phyloP scores from a whole-genome alignment of 2,888 invertebrate species.

The Trichopria drosophilae region DNA sequence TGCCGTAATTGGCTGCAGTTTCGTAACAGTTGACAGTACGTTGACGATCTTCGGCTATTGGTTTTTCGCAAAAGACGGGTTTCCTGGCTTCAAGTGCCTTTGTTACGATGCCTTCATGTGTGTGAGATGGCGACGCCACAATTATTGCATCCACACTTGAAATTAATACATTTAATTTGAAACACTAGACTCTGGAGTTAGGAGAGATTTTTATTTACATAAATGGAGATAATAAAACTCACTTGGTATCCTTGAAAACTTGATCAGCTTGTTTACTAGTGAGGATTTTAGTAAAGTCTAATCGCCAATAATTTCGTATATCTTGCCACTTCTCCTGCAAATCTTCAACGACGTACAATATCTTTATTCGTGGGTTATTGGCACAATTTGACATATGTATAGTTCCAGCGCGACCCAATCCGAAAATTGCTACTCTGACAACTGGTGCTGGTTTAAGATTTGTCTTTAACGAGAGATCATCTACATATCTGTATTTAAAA shows the following conservation, averaged over 20 bases:
- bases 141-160: slow-evolving; percentile 62
- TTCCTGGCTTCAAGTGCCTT: slow-evolving; percentile 63
- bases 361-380: slow-evolving; percentile 59
- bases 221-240: slow-evolving; percentile 37
- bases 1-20: slow-evolving; percentile 62
- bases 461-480: slow-evolving; percentile 54
- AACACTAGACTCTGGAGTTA: not conserved
- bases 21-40: slow-evolving; percentile 65
- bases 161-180: not conserved
- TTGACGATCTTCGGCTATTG: slow-evolving; percentile 64
- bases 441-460: slow-evolving; percentile 44
- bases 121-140: slow-evolving; percentile 65
- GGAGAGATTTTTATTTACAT: not conserved
- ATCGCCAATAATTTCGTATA: slow-evolving; percentile 61
- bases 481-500: slow-evolving; percentile 54
- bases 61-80: slow-evolving; percentile 72
- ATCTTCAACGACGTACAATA: slow-evolving; percentile 66
- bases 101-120: slow-evolving; percentile 64
- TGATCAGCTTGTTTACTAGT: slow-evolving; percentile 59
- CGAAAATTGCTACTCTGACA: slow-evolving; percentile 63
- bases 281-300: slow-evolving; percentile 59
- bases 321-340: slow-evolving; percentile 57
- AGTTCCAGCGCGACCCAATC: slow-evolving; percentile 66
- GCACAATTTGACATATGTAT: slow-evolving; percentile 63
- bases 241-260: slow-evolving; percentile 64